phyloP scores from a whole-genome alignment of 2,797 vertebrate species.

The Sternotherus odoratus region DNA sequence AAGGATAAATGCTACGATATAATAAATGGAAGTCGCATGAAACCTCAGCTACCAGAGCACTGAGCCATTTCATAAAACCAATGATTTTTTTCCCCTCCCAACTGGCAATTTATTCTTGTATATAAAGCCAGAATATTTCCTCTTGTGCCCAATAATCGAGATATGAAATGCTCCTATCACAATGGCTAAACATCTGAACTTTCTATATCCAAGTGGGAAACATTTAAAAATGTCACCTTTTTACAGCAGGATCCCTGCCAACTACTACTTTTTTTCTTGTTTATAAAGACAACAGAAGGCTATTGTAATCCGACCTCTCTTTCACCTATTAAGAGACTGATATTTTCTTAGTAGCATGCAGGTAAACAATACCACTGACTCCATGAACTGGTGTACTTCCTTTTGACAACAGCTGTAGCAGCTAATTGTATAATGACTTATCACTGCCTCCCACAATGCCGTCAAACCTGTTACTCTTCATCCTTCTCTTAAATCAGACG shows the following conservation, averaged over 20 bases:
- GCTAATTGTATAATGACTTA: not conserved
- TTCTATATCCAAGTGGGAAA: not conserved
- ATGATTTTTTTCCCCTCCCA: not conserved
- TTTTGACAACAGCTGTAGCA: not conserved
- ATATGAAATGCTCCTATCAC: not conserved
- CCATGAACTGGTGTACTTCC: not conserved
- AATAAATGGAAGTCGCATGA: conserved; percentile 23
- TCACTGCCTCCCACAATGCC: not conserved
- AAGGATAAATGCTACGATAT: not conserved
- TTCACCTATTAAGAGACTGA: not conserved
- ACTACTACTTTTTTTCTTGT: not conserved
- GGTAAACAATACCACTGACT: conserved; percentile 49
- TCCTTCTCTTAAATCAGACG: conserved; percentile 37
- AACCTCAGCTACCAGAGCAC: not conserved
- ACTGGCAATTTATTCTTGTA: not conserved
- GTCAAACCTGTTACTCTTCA: conserved; percentile 49
- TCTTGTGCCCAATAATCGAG: not conserved
- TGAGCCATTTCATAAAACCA: not conserved
- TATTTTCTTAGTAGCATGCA: not conserved
- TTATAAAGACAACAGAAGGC: not conserved
- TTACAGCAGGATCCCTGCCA: not conserved
- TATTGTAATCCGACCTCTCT: not conserved
- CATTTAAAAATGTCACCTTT: not conserved
- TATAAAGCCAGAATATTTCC: not conserved
- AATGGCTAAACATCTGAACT: not conserved